These are phyloP conservation scores for Sitta carolinensis DNA, from an alignment of 2,797 vertebrate species.

Conservation along the genomic window DNA sequence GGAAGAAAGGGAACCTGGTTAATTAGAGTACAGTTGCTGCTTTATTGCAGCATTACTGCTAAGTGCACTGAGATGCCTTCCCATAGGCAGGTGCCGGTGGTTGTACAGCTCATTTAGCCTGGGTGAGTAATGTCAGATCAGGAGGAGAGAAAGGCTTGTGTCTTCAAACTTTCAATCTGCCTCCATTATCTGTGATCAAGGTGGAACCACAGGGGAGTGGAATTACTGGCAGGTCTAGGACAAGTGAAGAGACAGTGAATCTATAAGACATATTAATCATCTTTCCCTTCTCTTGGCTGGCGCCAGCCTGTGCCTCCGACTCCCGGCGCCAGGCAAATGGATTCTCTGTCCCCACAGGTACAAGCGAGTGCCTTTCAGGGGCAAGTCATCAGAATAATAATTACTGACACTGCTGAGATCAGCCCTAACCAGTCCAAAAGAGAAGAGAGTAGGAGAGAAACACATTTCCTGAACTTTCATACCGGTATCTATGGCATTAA, in stretches of 20 bases:
- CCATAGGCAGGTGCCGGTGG: slow-evolving; percentile 78
- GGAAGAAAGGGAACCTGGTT: slow-evolving; percentile 22
- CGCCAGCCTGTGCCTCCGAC: slow-evolving; percentile 84
- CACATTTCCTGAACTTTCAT: slow-evolving; percentile 44
- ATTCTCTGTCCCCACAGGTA: slow-evolving; percentile 77
- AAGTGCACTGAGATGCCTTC: slow-evolving; percentile 67
- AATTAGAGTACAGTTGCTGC: slow-evolving; percentile 69
- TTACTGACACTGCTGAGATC: slow-evolving; percentile 78
- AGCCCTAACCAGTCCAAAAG: slow-evolving; percentile 69
- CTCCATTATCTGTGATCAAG: slow-evolving; percentile 82
- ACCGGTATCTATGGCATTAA: neutral
- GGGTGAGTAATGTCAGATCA: slow-evolving; percentile 86
- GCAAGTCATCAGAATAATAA: slow-evolving; percentile 79
- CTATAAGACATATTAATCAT: slow-evolving; percentile 85
- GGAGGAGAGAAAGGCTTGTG: slow-evolving; percentile 76
- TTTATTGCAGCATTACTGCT: slow-evolving; percentile 65
- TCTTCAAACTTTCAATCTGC: slow-evolving; percentile 81
- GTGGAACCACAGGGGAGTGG: slow-evolving; percentile 79
- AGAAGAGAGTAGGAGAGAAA: slow-evolving; percentile 49
- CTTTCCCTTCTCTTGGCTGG: slow-evolving; percentile 76
- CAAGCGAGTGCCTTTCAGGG: slow-evolving; percentile 76
- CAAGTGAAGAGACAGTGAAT: slow-evolving; percentile 79
- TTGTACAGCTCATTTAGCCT: slow-evolving; percentile 79
- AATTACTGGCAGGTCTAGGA: slow-evolving; percentile 79
- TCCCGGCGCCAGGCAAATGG: slow-evolving; percentile 81